These are phyloP conservation scores for Unio delphinus DNA, from an alignment of 2,888 invertebrate species.

Conservation along the genomic window DNA sequence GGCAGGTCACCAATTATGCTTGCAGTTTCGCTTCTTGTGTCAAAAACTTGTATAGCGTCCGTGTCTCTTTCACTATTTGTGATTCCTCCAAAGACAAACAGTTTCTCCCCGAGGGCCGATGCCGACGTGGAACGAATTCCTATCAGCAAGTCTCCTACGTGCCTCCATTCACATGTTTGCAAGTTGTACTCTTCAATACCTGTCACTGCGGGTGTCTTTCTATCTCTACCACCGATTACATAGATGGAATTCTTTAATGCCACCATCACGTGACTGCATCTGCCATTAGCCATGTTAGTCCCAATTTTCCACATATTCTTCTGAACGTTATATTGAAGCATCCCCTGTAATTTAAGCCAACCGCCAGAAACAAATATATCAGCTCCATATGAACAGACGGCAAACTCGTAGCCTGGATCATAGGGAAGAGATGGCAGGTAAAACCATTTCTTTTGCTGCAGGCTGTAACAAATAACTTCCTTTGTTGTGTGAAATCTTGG, in stretches of 20 bases:
- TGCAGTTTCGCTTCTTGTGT: slow-evolving; percentile 43
- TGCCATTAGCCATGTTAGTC: slow-evolving; percentile 50
- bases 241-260: slow-evolving; percentile 49
- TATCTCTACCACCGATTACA: slow-evolving; percentile 56
- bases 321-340: slow-evolving; percentile 50
- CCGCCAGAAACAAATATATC: slow-evolving; percentile 59
- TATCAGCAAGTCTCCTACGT: slow-evolving; percentile 48
- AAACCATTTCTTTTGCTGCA: slow-evolving; percentile 54
- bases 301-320: slow-evolving; percentile 56
- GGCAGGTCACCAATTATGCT: slow-evolving; percentile 52
- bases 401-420: slow-evolving; percentile 58
- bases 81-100: slow-evolving; percentile 56
- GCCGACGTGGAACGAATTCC: slow-evolving; percentile 53
- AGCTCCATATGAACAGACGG: slow-evolving; percentile 48
- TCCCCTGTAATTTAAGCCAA: slow-evolving; percentile 51
- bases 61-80: slow-evolving; percentile 54
- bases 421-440: slow-evolving; percentile 56
- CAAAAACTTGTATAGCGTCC: slow-evolving; percentile 53
- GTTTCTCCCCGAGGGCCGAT: slow-evolving; percentile 51
- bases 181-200: slow-evolving; percentile 54
- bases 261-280: slow-evolving; percentile 58
- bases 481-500: slow-evolving; percentile 51
- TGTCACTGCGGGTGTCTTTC: slow-evolving; percentile 50
- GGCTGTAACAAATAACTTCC: slow-evolving; percentile 56
- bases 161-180: slow-evolving; percentile 49